Evolutionary conservation across 1,140 invertebrate species (phyloP), one percentile per base, ranked within the genome.

Genomic region (Semibalanus balanoides): DNA sequence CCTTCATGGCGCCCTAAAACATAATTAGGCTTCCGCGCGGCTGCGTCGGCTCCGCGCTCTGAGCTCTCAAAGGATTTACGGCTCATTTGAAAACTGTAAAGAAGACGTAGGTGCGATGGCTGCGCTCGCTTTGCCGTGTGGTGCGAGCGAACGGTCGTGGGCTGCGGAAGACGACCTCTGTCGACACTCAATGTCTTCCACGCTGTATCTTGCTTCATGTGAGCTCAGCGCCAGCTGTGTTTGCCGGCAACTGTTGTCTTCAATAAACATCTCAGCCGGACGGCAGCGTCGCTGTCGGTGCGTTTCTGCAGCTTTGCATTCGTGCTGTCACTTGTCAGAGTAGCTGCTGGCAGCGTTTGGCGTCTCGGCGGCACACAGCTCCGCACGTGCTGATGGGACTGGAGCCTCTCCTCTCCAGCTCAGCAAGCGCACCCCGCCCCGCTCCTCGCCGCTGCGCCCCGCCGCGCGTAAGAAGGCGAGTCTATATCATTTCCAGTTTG

Each of bases 11-110:
- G 51, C 11, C 11, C 51, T 64, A 64, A 64, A 64, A 64, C 51
- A 64, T 64, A 64, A 64, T 64, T 64, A 22, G 51, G 22, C 51
- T 64, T 64, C 22, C 14, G 51, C 51, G 11, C 22, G 14, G 14
- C 22, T 25, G 14, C 22, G 11, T 3, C 51, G 22, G 51, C 51
- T n/a, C 51, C 51, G 51, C 22, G 51, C 51, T 22, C 14, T 19
- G 51, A 25, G 22, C 14, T 64, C 51, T 22, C 51, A 64, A 64
- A 22, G 22, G 51, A 25, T 64, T 64, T 64, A 64, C 14, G 51
- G 51, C 51, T 64, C 51, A 64, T 64, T 64, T 64, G 22, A 64
- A 64, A 64, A 64, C 51, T 64, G 51, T 64, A 64, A 64, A 64
- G 51, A 64, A 64, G 51, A 64, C 14, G 7, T 64, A 25, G 11